These are phyloP conservation scores for Indri indri DNA, from an alignment of 2,113 vertebrate genomes.

Conservation along the genomic window DNA sequence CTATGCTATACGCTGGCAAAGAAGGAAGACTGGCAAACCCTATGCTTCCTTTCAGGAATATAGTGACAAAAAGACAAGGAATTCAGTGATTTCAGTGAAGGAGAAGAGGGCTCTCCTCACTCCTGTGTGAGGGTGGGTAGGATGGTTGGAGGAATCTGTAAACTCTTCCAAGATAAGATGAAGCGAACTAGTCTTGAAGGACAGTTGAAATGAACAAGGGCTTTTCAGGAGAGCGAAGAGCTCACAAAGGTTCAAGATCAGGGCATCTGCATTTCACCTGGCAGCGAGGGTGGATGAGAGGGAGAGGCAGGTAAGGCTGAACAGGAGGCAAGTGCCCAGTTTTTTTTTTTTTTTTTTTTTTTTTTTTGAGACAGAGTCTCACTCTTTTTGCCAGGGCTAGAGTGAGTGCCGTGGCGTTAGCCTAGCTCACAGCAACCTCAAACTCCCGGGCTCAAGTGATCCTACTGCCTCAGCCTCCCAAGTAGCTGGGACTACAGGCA, in stretches of 20 bases:
- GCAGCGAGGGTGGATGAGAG: not conserved
- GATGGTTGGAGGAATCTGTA: not conserved
- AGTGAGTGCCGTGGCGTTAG: too few species aligned
- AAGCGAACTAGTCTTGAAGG: not conserved
- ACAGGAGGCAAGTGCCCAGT: not conserved
- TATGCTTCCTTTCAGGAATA: not conserved
- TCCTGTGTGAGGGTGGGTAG: not conserved
- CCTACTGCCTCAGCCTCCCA: too few species aligned
- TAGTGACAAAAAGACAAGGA: not conserved
- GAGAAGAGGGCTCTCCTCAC: not conserved
- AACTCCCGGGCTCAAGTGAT: too few species aligned
- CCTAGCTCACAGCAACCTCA: too few species aligned
- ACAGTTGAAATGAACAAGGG: not conserved
- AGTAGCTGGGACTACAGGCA: too few species aligned
- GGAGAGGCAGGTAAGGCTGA: not conserved
- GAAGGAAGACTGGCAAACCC: not conserved
- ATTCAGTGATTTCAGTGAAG: not conserved
- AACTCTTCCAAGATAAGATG: not conserved
- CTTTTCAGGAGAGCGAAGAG: not conserved
- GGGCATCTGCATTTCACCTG: accelerated
- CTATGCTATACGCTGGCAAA: not conserved
- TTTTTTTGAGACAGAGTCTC: too few species aligned
- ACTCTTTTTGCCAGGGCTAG: too few species aligned
- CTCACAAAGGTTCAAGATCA: not conserved
- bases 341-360: too few species aligned